Conservation (phyloP, 1,140 invertebrate species). For the Micrasema minimum region DNA sequence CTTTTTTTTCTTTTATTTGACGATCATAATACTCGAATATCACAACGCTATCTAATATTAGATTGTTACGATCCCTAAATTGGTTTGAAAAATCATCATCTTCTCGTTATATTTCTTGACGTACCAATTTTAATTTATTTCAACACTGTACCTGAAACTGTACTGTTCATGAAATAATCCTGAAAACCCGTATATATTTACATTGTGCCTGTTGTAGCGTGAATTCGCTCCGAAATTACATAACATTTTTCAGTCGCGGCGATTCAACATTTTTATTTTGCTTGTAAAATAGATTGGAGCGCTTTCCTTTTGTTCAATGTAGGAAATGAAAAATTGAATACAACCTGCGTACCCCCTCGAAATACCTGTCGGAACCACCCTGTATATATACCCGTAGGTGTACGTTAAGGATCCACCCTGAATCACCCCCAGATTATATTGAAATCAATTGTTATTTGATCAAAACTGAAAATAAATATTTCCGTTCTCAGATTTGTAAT, state of each 20-base stretch:
- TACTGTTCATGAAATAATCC: background rate
- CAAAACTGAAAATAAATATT: conserved; percentile 20
- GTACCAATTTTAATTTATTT: too few species aligned
- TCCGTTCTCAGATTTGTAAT: too few species aligned
- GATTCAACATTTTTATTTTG: conserved; percentile 47
- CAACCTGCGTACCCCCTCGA: background rate
- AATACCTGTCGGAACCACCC: too few species aligned
- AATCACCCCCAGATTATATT: conserved; percentile 31
- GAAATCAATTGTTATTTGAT: conserved; percentile 29
- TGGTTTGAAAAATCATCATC: too few species aligned
- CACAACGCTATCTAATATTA: too few species aligned
- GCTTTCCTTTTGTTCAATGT: conserved; percentile 51
- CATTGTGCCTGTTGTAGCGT: conserved; percentile 5
- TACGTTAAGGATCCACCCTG: too few species aligned
- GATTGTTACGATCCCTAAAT: too few species aligned
- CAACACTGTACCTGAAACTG: too few species aligned
- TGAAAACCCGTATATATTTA: background rate
- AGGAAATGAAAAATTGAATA: conserved; percentile 51
- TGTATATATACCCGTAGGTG: too few species aligned
- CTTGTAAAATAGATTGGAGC: conserved; percentile 49
- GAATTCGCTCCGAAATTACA: conserved; percentile 47
- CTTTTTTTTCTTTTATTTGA: too few species aligned
- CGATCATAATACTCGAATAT: too few species aligned
- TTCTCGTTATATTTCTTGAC: too few species aligned
- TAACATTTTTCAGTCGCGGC: conserved; percentile 46